Percentiles rank a stretch among this genome's conserved stretches.
Evolutionary conservation across 2,113 vertebrate species (phyloP).

Genomic region (Ramphastos sulfuratus): DNA sequence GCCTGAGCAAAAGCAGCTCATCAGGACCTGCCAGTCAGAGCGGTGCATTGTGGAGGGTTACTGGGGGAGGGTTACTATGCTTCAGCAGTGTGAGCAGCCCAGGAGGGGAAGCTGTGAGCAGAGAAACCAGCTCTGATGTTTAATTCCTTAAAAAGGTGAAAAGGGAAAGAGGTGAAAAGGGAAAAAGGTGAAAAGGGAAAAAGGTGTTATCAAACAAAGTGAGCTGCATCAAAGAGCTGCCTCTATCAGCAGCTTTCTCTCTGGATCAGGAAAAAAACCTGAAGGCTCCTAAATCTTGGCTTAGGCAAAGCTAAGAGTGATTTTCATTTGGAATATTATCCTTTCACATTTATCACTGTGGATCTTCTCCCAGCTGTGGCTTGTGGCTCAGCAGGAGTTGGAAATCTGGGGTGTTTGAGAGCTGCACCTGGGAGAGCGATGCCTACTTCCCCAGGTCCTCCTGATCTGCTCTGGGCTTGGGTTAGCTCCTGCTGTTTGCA

Average conservation of each 20-base stretch:
- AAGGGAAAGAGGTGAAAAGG: too few species aligned
- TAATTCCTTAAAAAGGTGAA: not conserved
- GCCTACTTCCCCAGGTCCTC: accelerated
- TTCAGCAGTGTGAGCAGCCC: accelerated
- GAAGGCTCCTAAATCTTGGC: not conserved
- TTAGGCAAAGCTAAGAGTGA: not conserved
- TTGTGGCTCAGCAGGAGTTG: not conserved
- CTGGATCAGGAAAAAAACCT: not conserved
- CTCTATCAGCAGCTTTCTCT: not conserved
- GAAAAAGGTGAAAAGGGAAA: too few species aligned
- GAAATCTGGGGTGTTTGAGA: not conserved
- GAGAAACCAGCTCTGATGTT: not conserved
- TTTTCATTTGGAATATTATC: not conserved
- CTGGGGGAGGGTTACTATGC: not conserved
- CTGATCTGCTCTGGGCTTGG: not conserved
- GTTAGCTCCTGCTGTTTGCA: not conserved
- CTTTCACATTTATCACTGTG: not conserved
- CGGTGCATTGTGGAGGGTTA: not conserved
- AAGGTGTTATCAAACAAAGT: not conserved
- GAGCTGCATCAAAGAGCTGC: not conserved
- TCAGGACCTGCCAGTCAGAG: not conserved
- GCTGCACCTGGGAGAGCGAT: not conserved
- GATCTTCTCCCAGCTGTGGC: not conserved
- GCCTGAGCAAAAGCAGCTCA: not conserved
- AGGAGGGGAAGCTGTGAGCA: not conserved